phyloP scores from a whole-genome alignment of 2,113 vertebrate species.

The Syrrhaptes paradoxus region DNA sequence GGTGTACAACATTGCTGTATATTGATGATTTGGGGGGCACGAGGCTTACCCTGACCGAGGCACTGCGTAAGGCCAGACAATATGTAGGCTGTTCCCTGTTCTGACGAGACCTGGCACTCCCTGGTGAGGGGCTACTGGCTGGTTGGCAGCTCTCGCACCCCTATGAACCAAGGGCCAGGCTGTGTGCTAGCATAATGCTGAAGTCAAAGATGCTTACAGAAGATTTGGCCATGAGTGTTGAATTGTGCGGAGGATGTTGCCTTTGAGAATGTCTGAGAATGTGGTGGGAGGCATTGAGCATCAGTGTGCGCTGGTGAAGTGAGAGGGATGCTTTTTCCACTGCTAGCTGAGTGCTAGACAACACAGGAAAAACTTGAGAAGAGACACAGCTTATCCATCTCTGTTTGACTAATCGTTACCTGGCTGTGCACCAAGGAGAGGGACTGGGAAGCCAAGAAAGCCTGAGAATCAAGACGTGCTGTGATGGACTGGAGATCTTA shows the following conservation, averaged over 20 bases:
- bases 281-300: not conserved
- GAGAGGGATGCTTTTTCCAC: not conserved
- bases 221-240: not conserved
- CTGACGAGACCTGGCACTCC: not conserved
- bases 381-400: not conserved
- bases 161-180: not conserved
- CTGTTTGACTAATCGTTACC: not conserved
- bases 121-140: not conserved
- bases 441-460: not conserved
- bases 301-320: not conserved
- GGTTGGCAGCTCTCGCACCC: not conserved
- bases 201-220: not conserved
- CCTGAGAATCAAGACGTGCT: not conserved
- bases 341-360: not conserved
- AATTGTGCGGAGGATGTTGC: not conserved
- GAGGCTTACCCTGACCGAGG: not conserved
- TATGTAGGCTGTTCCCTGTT: not conserved
- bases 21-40: not conserved
- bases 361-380: not conserved
- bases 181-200: not conserved
- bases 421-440: not conserved
- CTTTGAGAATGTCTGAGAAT: not conserved
- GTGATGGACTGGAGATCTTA: not conserved
- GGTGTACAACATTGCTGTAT: not conserved
- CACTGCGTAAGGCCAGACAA: accelerated